Conservation (phyloP, 2,888 invertebrate species). For the Oasisia sp. region DNA sequence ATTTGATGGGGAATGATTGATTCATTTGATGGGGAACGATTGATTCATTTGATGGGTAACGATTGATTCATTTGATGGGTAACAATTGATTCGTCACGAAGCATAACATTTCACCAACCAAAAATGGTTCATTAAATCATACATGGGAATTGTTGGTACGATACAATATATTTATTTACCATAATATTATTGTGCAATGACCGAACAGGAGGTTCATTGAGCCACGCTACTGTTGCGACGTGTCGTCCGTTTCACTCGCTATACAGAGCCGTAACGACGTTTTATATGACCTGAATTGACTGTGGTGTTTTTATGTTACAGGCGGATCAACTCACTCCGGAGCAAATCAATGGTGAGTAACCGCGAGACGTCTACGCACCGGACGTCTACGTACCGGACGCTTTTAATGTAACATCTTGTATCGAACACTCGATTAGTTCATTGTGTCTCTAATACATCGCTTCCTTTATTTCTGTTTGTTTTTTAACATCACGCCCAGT, state of each 20-base stretch:
- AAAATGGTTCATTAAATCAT: too few relatives aligned
- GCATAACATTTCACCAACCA: too few relatives aligned
- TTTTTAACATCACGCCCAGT: neutral
- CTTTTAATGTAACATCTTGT: neutral
- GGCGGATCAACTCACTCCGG: neutral
- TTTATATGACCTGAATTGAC: neutral
- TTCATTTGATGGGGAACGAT: too few relatives aligned
- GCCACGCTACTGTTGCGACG: too few relatives aligned
- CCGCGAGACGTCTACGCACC: neutral
- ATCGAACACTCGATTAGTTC: neutral
- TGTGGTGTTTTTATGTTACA: neutral
- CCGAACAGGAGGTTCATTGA: too few relatives aligned
- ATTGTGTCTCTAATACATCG: neutral
- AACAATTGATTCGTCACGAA: too few relatives aligned
- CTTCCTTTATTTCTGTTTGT: neutral
- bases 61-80: too few relatives aligned
- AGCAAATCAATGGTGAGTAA: neutral
- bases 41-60: too few relatives aligned
- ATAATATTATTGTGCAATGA: too few relatives aligned
- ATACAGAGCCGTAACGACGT: neutral
- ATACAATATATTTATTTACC: too few relatives aligned
- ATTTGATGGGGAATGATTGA: too few relatives aligned
- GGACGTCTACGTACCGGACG: neutral
- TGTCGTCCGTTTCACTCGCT: neutral
- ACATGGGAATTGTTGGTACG: too few relatives aligned